Evolutionary conservation across 2,888 invertebrate species (phyloP).

Genomic region (Lycophotia porphyrea): DNA sequence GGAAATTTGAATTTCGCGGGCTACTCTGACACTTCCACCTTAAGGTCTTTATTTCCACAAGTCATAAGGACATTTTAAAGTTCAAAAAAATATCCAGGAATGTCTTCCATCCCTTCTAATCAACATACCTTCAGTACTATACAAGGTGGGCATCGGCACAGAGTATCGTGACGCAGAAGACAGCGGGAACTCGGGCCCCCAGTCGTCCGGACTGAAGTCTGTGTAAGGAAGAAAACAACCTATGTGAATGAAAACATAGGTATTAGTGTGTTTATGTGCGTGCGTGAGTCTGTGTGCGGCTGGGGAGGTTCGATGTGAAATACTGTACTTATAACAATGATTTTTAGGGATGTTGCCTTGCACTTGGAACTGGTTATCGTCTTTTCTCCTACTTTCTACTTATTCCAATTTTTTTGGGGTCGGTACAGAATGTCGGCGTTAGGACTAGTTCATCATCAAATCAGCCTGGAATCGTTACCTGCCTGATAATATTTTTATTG

Average conservation of each 20-base stretch:
- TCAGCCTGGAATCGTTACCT: too few relatives aligned
- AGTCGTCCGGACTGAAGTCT: constrained; percentile 91
- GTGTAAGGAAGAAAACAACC: constrained; percentile 90
- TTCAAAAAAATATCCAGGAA: not conserved
- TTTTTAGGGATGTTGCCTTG: not conserved
- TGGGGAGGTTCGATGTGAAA: constrained; percentile 54
- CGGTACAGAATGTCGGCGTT: not conserved
- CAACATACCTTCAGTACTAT: constrained; percentile 92
- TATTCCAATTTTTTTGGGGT: not conserved
- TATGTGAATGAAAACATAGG: constrained; percentile 89
- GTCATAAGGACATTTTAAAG: not conserved
- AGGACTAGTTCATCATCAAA: not conserved
- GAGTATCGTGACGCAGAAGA: constrained; percentile 88
- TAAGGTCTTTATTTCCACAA: not conserved
- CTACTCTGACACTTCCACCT: too few relatives aligned
- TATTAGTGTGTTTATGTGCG: constrained; percentile 79
- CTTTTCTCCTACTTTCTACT: too few relatives aligned
- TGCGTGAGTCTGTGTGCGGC: constrained; percentile 46
- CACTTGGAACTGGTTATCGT: not conserved
- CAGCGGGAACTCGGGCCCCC: constrained; percentile 92
- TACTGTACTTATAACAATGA: not conserved
- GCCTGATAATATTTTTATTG: not conserved
- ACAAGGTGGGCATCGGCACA: constrained; percentile 95
- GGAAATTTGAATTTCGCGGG: too few relatives aligned
- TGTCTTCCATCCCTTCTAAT: not conserved